Evolutionary conservation across 2,113 vertebrate species (phyloP), one percentile per base, ranked within the genome.

Genomic region (Tylochromis polylepis): DNA sequence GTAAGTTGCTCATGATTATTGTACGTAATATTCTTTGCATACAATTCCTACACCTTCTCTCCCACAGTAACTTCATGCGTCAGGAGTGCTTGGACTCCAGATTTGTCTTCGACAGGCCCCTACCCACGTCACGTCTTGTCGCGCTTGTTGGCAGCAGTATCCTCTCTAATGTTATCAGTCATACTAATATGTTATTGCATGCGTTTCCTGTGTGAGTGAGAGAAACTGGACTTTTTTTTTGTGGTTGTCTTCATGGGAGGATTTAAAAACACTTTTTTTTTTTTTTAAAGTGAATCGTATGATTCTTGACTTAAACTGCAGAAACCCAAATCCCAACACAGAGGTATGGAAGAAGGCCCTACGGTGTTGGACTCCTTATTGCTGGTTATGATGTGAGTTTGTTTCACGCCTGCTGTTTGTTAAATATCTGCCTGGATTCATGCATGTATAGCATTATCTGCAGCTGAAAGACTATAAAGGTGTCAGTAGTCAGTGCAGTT

Each of bases 291-390:
- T 6, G 16, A 84, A 31, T 6, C 2, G 7, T 20, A 49, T 46
- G 22, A 77, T 85, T 91, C 83, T 95, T 93, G 81, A 93, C 86
- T 27, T 5, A 22, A 81, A 27, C 43, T 24, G 38, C 84, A 99
- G 99, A 99, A 96, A 99, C 98, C 59, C 99, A 99, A 96, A 98
- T 99, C 93, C 99, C 99, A 58, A 99, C 98, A 2, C 99, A 99
- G 88, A 95, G 99, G 11, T 99, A 99, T 3, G 98, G 98, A 80
- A 96, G 99, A 81, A 96, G 99, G 92, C 99, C 99, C 0, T 99
- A 99, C 20, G 99, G 98, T 2, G 98, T 99, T 1, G 98, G 99
- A 24, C 96, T 99, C 59, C 98, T 99, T 81, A 99, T 99, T 72
- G 99, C 98, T 85, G 98, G 98, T 60, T 99, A 96, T 90, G 99